Evolutionary conservation across 2,888 invertebrate genomes (phyloP).

Genomic region (Brachyptera risi): DNA sequence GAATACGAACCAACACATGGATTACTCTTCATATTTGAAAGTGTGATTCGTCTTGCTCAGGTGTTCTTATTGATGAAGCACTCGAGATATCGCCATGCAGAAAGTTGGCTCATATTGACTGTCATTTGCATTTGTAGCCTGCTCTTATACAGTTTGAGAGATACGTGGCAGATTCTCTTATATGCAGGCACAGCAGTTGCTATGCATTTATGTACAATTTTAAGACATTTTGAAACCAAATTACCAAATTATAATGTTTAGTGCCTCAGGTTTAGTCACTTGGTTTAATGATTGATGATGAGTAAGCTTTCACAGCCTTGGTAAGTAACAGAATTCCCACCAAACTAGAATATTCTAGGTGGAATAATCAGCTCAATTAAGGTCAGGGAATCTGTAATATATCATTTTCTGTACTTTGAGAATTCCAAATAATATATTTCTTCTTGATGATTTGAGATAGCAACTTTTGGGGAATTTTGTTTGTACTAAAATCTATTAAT

Average conservation of each 20-base stretch:
- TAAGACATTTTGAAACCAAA: constrained; percentile 17
- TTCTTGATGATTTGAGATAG: too few species aligned
- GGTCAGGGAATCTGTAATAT: too few species aligned
- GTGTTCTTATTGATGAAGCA: constrained; percentile 8
- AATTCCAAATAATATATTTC: too few species aligned
- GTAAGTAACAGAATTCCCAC: too few species aligned
- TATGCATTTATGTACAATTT: constrained; percentile 18
- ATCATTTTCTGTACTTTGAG: too few species aligned
- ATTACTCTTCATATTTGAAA: constrained; percentile 21
- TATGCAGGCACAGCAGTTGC: constrained; percentile 9
- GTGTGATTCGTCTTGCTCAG: constrained; percentile 13
- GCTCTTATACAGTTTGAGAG: constrained; percentile 14
- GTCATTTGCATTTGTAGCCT: not conserved
- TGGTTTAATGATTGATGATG: too few species aligned
- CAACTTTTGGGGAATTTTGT: too few species aligned
- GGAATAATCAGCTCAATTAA: too few species aligned
- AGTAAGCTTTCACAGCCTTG: too few species aligned
- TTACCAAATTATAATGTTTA: constrained; percentile 25
- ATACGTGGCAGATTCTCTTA: constrained; percentile 22
- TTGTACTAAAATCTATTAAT: too few species aligned
- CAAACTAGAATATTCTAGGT: too few species aligned
- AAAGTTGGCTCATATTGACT: constrained; percentile 18
- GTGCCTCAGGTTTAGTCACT: too few species aligned
- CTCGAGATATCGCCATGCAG: constrained; percentile 12
- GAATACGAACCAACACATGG: constrained; percentile 24